Evolutionary conservation across 2,113 vertebrate genomes (phyloP).

Genomic region (Morone chrysops): DNA sequence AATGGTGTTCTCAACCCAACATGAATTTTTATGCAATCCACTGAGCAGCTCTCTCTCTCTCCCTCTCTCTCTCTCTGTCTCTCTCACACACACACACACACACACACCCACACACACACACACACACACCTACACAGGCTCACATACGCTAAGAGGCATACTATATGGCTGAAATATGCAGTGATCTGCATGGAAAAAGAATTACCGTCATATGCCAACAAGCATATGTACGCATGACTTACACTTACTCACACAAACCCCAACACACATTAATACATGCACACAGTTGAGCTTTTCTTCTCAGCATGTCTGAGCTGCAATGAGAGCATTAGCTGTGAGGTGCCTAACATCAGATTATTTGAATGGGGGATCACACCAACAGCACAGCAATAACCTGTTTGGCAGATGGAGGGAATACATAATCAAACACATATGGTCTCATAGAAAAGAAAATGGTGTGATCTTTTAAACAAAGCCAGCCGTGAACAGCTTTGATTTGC

Average conservation of each 20-base stretch:
- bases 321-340: constrained; percentile 48
- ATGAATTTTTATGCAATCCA: constrained; percentile 9
- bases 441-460: constrained; percentile 1
- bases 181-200: constrained; percentile 18
- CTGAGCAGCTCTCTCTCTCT: neutral
- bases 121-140: neutral
- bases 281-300: constrained; percentile 25
- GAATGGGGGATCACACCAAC: constrained; percentile 41
- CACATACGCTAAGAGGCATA: neutral
- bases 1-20: constrained; percentile 18
- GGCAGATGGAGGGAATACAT: constrained; percentile 22
- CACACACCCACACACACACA: constrained; percentile 5
- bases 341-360: constrained; percentile 33
- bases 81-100: too few species aligned
- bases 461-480: constrained; percentile 13
- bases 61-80: too few species aligned
- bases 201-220: neutral
- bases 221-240: neutral
- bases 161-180: neutral
- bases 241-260: neutral
- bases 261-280: constrained; percentile 7
- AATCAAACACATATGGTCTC: constrained; percentile 23
- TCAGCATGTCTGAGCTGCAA: constrained; percentile 51
- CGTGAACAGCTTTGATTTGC: neutral
- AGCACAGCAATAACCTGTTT: constrained; percentile 47